Percentiles rank a stretch among this genome's conserved stretches.
phyloP scores from a whole-genome alignment of 2,113 vertebrate species.

The Cryptotis parvus region DNA sequence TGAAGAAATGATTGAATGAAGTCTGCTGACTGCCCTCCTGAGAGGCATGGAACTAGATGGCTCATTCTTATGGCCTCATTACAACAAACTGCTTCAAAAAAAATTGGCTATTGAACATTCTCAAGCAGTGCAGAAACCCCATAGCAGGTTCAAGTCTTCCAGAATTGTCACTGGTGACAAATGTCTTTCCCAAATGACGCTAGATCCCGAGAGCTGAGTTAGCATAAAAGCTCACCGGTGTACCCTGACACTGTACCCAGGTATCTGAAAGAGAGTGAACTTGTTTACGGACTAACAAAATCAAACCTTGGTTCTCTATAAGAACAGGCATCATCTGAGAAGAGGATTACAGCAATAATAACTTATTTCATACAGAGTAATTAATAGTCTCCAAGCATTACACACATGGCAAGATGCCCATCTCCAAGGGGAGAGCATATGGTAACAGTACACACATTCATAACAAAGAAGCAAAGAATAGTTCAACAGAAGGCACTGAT shows the following conservation, averaged over 20 bases:
- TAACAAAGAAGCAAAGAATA: constrained; percentile 74
- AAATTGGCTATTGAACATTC: background rate
- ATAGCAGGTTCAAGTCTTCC: constrained; percentile 10
- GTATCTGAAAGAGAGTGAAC: constrained; percentile 19
- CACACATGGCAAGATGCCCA: constrained; percentile 75
- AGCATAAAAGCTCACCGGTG: background rate
- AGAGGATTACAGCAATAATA: constrained; percentile 52
- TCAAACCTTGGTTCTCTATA: constrained; percentile 36
- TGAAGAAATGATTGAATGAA: constrained; percentile 66
- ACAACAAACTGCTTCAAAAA: background rate
- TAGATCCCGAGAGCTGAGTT: constrained; percentile 1
- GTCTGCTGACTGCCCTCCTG: constrained; percentile 26
- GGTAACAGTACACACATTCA: constrained; percentile 75
- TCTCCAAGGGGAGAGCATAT: constrained; percentile 80
- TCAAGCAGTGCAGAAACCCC: background rate
- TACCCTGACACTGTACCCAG: background rate
- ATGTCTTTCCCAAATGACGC: constrained; percentile 24
- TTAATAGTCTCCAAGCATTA: constrained; percentile 75
- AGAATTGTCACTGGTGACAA: constrained; percentile 29
- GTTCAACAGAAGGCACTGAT: constrained; percentile 69
- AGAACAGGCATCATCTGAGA: constrained; percentile 12
- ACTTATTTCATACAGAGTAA: constrained; percentile 75
- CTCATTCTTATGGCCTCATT: background rate
- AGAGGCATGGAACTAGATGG: background rate
- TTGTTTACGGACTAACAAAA: constrained; percentile 46